Percentiles rank a stretch among this genome's conserved stretches.
These are phyloP conservation scores for Sebastes oblongus DNA, from an alignment of 2,797 vertebrate genomes.

Conservation along the genomic window DNA sequence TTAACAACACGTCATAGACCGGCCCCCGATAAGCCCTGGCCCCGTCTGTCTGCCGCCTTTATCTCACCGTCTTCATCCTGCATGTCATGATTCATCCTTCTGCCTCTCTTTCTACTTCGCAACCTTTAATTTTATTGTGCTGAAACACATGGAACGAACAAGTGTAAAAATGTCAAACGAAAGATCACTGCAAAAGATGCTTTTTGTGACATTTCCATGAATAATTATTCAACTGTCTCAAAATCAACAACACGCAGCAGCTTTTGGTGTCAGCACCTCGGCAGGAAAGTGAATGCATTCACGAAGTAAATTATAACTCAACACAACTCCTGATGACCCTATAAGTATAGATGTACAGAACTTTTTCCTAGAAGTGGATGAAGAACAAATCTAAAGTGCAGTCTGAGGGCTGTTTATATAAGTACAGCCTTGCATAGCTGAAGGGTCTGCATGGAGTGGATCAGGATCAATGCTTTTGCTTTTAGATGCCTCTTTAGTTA, in stretches of 20 bases:
- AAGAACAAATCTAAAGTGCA: neutral
- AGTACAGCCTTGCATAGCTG: neutral
- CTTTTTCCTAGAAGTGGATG: neutral
- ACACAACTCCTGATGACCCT: neutral
- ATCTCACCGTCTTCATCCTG: slow-evolving; percentile 35
- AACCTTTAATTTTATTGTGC: slow-evolving; percentile 21
- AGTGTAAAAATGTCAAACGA: slow-evolving; percentile 14
- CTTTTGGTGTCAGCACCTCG: neutral
- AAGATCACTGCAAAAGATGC: slow-evolving; percentile 23
- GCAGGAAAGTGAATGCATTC: neutral
- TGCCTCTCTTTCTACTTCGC: neutral
- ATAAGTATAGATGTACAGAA: neutral
- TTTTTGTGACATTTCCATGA: slow-evolving; percentile 32
- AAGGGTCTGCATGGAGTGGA: neutral
- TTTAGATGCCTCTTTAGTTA: neutral
- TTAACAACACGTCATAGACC: slow-evolving; percentile 60
- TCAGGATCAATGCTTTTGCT: neutral
- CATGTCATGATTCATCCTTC: slow-evolving; percentile 30
- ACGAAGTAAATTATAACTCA: neutral
- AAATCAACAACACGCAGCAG: slow-evolving; percentile 16
- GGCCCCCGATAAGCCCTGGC: slow-evolving; percentile 44
- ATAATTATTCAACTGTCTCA: slow-evolving; percentile 26
- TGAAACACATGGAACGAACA: neutral
- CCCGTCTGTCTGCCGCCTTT: slow-evolving; percentile 27
- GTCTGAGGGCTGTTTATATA: neutral